Evolutionary conservation across 2,113 vertebrate species (phyloP), one percentile per base, ranked within the genome.

Genomic region (Platysteira castanea): DNA sequence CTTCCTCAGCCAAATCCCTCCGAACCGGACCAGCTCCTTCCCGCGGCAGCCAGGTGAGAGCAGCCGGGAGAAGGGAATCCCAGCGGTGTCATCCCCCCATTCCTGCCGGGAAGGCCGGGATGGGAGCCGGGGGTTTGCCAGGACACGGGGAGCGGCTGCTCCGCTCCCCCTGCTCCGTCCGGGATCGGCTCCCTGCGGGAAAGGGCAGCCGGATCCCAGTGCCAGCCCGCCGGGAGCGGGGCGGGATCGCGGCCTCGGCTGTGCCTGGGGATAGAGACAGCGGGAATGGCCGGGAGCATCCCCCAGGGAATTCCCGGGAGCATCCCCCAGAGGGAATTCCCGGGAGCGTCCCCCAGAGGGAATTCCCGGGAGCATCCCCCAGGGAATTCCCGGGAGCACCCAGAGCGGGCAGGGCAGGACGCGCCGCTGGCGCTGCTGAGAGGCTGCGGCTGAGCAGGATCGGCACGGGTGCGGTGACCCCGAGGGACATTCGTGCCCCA

Each of bases 31-130:
- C 3, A 27, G 30, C 59, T 27, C 56, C 44, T 49, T 49, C 42
- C 71, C 4, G 15, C 7, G 42, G 41, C 11, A 13, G 0, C 8
- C 42, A 1, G 56, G n/a, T 2, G 74, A 7, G 4, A 11, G 74
- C 56, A 33, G 74, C 16, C 28, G n/a, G 73, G 73, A 30, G 44
- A 4, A 37, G 47, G n/a, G 74, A 52, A 50, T 12, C 35, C 2
- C 46, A 9, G 74, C 9, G 33, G 8, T 2, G 71, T 4, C 5
- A 5, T 9, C 31, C 13, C 70, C 7, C 33, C 3, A 11, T 7
- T 6, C 37, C 37, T 24, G 31, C 64, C 33, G 18, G 19, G 18
- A 42, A 10, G 60, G 59, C 11, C 63, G 11, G 15, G 50, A 39
- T 10, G 39, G 52, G 24, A 57, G 39, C 41, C 42, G 2, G 9